Base-by-base conservation (phyloP, 2,888 invertebrate genomes). In the Salpingus planirostris region DNA sequence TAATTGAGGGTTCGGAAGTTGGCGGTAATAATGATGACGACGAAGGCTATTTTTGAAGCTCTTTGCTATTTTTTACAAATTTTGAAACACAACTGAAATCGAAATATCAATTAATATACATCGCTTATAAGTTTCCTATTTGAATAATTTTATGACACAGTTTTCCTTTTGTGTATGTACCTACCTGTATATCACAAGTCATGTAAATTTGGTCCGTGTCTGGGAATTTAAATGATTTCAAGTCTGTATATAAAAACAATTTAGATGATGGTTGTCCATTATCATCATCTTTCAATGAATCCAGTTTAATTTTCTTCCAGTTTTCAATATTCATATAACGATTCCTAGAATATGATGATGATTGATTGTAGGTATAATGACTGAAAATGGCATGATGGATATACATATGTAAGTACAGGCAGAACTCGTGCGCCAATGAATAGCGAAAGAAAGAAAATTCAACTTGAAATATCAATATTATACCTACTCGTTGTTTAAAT, bases 151-250 rank as follows among this genome's bases (percentile, higher is more conserved):
- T n/a, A n/a, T n/a, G n/a, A n/a, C n/a, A n/a, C n/a, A n/a, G n/a
- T n/a, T n/a, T n/a, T n/a, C n/a, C n/a, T n/a, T n/a, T n/a, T n/a
- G n/a, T n/a, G n/a, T n/a, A n/a, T n/a, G n/a, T n/a, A n/a, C n/a
- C n/a, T 64, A 78, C 78, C 69, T 81, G 80, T 40, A 83, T 76
- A 49, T 82, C 82, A 59, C 83, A 83, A 8, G 80, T 80, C 2
- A 83, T 60, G 48, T 74, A 81, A 1, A 83, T 79, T 62, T 80
- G 77, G 41, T 76, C 75, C 12, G 74, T 74, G 40, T 82, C 82
- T 0, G 82, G 82, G 54, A 83, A 83, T 42, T 80, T 76, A 62
- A 83, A 83, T 0, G 82, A 79, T 45, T 73, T 76, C 6, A 83
- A 69, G 58, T 73, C 76, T 44, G 77, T 78, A 53, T 77, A 76